These are phyloP conservation scores for Tortricodes alternella DNA, from an alignment of 2,888 invertebrate genomes.

Conservation along the genomic window DNA sequence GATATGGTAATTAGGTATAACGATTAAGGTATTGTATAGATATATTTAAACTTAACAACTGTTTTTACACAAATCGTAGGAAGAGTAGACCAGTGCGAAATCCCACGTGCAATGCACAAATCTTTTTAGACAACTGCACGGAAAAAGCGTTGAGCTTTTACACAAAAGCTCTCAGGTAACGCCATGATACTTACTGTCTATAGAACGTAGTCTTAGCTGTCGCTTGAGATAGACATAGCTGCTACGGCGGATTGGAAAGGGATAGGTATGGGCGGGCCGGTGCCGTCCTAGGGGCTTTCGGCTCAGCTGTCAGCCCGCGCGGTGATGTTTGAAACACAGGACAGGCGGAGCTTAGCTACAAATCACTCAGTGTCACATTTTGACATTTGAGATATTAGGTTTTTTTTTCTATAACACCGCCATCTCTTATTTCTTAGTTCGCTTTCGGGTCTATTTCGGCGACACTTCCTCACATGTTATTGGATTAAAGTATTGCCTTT, in stretches of 20 bases:
- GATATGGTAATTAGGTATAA: too few species aligned
- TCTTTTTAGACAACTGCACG: slow-evolving; percentile 70
- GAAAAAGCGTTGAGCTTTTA: slow-evolving; percentile 79
- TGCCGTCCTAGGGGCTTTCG: slow-evolving; percentile 74
- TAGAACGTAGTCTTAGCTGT: slow-evolving; percentile 72
- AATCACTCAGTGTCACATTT: slow-evolving; percentile 84
- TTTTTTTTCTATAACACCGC: slow-evolving; percentile 80
- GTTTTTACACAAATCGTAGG: too few species aligned
- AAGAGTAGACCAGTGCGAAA: slow-evolving; percentile 50
- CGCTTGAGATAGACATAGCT: slow-evolving; percentile 60
- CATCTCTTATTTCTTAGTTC: slow-evolving; percentile 69
- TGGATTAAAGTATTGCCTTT: slow-evolving; percentile 3
- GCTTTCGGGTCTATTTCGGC: slow-evolving; percentile 47
- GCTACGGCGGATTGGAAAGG: slow-evolving; percentile 54
- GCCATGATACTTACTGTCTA: slow-evolving; percentile 70
- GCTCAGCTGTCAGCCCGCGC: slow-evolving; percentile 82
- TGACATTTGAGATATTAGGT: slow-evolving; percentile 84
- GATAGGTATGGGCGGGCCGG: slow-evolving; percentile 67
- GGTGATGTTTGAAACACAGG: slow-evolving; percentile 84
- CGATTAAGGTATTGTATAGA: too few species aligned
- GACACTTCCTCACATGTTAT: slow-evolving; percentile 39
- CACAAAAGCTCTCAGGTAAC: slow-evolving; percentile 82
- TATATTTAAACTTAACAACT: too few species aligned
- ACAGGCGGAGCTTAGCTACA: slow-evolving; percentile 84
- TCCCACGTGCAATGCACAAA: slow-evolving; percentile 59